These are phyloP conservation scores for Ophion ellenae DNA, from an alignment of 2,888 invertebrate species.

Conservation along the genomic window DNA sequence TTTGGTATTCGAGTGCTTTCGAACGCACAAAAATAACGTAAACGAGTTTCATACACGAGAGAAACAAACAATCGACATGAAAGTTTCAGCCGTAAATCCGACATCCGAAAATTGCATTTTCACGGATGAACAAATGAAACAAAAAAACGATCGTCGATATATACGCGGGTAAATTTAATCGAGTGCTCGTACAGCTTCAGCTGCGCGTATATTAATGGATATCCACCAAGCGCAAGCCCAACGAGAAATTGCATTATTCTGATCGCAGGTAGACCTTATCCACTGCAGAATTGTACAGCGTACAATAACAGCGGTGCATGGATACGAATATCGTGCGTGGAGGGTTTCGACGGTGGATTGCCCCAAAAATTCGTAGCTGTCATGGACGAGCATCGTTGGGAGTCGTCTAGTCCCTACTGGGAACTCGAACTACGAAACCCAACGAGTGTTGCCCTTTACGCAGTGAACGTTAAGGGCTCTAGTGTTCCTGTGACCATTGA, in stretches of 20 bases:
- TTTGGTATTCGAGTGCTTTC: not conserved
- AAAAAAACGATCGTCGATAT: not conserved
- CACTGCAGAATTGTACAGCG: conserved; percentile 94
- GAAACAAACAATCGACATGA: conserved; percentile 13
- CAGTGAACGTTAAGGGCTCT: conserved; percentile 94
- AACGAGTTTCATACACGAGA: not conserved
- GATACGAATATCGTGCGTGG: conserved; percentile 93
- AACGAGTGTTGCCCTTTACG: conserved; percentile 89
- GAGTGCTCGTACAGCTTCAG: conserved; percentile 4
- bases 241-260: conserved; percentile 53
- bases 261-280: conserved; percentile 92
- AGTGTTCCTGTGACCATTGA: conserved; percentile 94
- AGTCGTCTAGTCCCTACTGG: conserved; percentile 80
- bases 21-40: conserved; percentile 3
- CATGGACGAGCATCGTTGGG: conserved; percentile 78
- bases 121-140: conserved; percentile 17
- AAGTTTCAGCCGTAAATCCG: conserved; percentile 33
- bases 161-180: not conserved
- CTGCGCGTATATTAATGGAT: conserved; percentile 2
- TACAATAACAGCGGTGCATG: conserved; percentile 94
- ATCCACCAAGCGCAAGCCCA: conserved; percentile 2
- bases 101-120: conserved; percentile 41
- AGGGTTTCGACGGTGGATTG: conserved; percentile 94
- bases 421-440: conserved; percentile 81
- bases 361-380: conserved; percentile 92